phyloP scores from a whole-genome alignment of 2,797 vertebrate species.

The Lacerta bilineata region DNA sequence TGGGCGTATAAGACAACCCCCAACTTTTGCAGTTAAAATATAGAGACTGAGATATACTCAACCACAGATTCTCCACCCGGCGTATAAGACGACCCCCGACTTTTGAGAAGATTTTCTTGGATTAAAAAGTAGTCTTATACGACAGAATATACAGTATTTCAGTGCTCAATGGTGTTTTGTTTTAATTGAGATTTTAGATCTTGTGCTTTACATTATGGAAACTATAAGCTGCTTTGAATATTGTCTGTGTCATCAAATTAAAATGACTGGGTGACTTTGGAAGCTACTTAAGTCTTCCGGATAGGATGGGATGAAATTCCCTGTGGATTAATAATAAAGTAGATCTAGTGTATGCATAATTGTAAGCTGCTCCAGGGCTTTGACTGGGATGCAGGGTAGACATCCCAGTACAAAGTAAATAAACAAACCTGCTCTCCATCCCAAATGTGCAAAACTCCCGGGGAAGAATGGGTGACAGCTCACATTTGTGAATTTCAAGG shows the following conservation, averaged over 20 bases:
- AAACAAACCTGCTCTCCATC: not conserved
- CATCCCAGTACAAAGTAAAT: not conserved
- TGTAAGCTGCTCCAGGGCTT: not conserved
- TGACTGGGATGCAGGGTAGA: not conserved
- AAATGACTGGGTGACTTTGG: not conserved
- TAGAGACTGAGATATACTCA: no score
- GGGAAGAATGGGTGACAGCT: not conserved
- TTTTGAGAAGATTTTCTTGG: no score
- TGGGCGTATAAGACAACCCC: no score
- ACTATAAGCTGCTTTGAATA: no score
- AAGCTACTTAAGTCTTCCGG: not conserved
- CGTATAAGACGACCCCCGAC: no score
- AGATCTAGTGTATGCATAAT: not conserved
- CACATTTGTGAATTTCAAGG: not conserved
- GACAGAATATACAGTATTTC: no score
- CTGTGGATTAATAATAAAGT: not conserved
- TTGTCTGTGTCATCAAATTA: not conserved
- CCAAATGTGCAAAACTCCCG: not conserved
- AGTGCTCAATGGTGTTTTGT: no score
- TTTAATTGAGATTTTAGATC: no score
- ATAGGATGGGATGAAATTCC: not conserved
- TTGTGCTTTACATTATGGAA: no score
- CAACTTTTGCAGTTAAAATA: no score
- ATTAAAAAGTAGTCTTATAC: no score
- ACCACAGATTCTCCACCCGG: no score